A percentile compares a stretch with the other conserved stretches of the same genome.
These are phyloP conservation scores for Ptilorrhoa leucosticta DNA, from an alignment of 2,113 vertebrate genomes.

Conservation along the genomic window DNA sequence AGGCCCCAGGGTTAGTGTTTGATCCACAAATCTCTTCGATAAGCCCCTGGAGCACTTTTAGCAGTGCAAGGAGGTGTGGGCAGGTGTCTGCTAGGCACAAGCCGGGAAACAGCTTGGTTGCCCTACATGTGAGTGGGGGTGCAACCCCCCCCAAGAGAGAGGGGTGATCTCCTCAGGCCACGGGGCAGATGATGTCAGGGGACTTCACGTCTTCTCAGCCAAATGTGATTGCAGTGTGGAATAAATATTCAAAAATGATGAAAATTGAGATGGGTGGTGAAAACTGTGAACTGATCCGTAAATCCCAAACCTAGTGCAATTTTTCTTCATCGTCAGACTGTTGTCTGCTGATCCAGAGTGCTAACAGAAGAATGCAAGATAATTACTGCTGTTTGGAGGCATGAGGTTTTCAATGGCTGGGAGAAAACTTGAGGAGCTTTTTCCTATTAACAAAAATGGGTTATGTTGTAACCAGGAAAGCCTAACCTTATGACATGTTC, in stretches of 20 bases:
- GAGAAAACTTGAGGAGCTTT: background rate
- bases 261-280: background rate
- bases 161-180: background rate
- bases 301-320: background rate
- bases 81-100: background rate
- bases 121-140: background rate
- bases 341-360: background rate
- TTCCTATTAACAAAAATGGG: background rate
- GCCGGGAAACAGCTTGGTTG: background rate
- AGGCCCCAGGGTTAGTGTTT: background rate
- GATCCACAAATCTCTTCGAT: rapidly evolving
- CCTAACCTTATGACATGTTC: background rate
- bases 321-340: background rate
- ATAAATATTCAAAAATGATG: background rate
- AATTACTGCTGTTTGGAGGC: background rate
- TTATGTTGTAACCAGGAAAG: background rate
- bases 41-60: background rate
- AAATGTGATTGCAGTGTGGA: background rate
- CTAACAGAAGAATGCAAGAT: background rate
- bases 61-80: background rate
- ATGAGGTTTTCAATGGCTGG: background rate
- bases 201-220: background rate
- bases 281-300: background rate
- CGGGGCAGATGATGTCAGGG: background rate
- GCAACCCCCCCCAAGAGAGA: rapidly evolving